Base-by-base conservation (phyloP, 1,140 invertebrate genomes). In the Hormaphis cornu region DNA sequence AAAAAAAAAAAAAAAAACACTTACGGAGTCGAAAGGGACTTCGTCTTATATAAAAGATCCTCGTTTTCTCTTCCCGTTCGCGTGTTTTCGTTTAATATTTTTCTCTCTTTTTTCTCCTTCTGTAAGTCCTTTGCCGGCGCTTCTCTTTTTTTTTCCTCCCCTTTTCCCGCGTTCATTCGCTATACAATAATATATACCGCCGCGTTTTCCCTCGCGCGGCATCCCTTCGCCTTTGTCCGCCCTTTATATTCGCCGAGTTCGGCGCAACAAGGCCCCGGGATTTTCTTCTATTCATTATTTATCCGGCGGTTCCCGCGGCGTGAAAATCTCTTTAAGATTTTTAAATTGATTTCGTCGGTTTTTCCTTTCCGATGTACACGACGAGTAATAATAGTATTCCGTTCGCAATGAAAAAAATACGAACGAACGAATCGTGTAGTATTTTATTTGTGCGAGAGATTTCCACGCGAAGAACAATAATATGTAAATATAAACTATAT, bases 241-340 rank as follows among this genome's bases (percentile, higher is more conserved):
- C 1, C 24, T 2, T 4, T 8, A 1, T 35, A 24, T 3, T 18
- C 42, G n/a, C 9, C 24, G 40, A 35, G 30, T 22, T 63, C 42
- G 26, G n/a, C 24, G 44, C 40, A 63, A 66, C n/a, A n/a, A 50
- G 18, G 40, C 58, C 40, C 40, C 16, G 61, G 61, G 61, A 66
- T 66, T 66, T 66, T 66, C 44, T 66, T 48, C 61, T 66, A 66
- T 66, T 66, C 61, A 66, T 66, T 66, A 66, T 66, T 66, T 66
- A 66, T 66, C 61, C 44, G n/a, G n/a, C n/a, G 44, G n/a, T 30
- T 18, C 44, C n/a, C n/a, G n/a, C 20, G 35, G 61, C 61, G 44
- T 35, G 61, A 66, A 66, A 66, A 66, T 44, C 40, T 66, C 50
- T 33, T 66, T 28, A 50, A 66, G 61, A 66, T 50, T 48, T 48